Base-by-base conservation (phyloP, 92 coral and sea anemone genomes). In the Epizoanthus stellaris region DNA sequence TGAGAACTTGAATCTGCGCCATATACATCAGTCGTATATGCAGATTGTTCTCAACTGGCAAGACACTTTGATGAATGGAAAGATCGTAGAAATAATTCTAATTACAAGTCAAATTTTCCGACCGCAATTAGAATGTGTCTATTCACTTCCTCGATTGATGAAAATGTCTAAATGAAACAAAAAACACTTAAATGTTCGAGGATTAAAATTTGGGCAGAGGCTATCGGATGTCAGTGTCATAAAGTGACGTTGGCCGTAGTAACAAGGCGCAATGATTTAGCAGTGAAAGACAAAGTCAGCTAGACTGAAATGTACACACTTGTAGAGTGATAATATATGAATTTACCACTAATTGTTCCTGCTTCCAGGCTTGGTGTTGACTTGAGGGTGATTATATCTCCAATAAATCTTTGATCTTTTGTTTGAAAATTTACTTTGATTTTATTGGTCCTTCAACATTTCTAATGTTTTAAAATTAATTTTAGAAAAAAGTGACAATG, bases 141-240 rank as follows among this genome's bases (percentile, higher is more conserved):
- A n/a, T 79, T 40, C 59, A 21, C 83, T 61, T 62, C 34, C 59
- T 62, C 56, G 23, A 79, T 61, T 57, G 59, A 63, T 62, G 58
- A 60, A 40, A 52, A 76, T 67, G 30, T 76, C 65, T 16, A 17
- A 58, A 16, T 23, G 67, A 61, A 79, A 39, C 83, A 79, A 79
- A 61, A 42, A 43, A 47, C 58, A 43, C 15, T 62, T 62, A 61
- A 63, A 63, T 61, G 40, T 42, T 79, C 39, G 42, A 79, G 72
- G 40, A 42, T 64, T 79, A 42, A 67, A 63, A 40, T 6, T 62
- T 42, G 64, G 58, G 49, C 56, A 43, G 57, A 16, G 47, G 72
- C 70, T 79, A 70, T 70, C 71, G 72, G 72, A 79, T 62, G 73
- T 45, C 20, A 14, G 10, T 79, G 67, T 62, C 40, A 45, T 14